Percentiles rank a stretch among this genome's conserved stretches.
phyloP scores from a whole-genome alignment of 2,113 vertebrate species.

The Poicephalus meyeri region DNA sequence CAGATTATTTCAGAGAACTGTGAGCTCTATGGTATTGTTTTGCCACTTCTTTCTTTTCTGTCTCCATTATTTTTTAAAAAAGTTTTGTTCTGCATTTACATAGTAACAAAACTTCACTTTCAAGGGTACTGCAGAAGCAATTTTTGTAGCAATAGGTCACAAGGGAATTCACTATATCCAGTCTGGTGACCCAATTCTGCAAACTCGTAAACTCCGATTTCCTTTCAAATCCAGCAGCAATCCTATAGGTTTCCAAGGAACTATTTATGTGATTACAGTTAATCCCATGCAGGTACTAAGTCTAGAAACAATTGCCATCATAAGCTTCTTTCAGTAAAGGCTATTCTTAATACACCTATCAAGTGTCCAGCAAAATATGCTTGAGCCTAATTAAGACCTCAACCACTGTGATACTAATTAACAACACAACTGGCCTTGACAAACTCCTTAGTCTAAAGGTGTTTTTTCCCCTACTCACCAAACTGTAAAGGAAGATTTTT shows the following conservation, averaged over 20 bases:
- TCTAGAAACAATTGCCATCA: background rate
- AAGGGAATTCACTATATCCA: background rate
- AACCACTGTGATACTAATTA: background rate
- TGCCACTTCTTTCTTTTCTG: background rate
- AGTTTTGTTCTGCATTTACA: background rate
- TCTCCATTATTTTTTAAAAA: background rate
- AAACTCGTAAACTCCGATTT: fast-evolving
- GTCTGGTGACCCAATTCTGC: background rate
- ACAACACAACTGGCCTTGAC: background rate
- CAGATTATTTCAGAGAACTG: background rate
- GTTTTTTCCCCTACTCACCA: background rate
- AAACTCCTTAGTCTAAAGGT: background rate
- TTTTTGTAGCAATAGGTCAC: background rate
- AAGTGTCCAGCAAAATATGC: background rate
- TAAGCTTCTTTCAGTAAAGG: constrained; percentile 8
- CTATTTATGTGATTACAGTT: background rate
- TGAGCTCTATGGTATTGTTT: background rate
- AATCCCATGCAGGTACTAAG: background rate
- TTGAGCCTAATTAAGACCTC: background rate
- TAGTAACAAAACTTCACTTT: background rate
- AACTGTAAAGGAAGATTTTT: background rate
- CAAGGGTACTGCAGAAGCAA: background rate
- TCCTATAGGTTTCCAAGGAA: background rate
- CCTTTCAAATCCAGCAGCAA: background rate
- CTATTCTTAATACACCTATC: background rate